Percentiles rank a stretch among this genome's conserved stretches.
Conservation (phyloP, 2,797 vertebrate species). For the Bothrops alternatus region DNA sequence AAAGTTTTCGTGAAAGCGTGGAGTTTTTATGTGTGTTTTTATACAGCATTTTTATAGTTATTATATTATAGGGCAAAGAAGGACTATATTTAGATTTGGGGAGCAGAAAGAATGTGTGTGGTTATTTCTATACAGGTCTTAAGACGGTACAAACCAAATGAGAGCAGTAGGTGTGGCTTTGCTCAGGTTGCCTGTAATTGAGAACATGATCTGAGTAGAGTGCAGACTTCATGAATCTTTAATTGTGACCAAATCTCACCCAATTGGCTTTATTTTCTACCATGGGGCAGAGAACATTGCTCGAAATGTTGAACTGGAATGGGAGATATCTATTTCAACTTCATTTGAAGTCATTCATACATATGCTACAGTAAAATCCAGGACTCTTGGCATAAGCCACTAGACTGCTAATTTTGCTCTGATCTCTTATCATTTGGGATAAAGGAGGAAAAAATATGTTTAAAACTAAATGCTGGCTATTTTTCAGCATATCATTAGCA, state of each 20-base stretch:
- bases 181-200: not conserved
- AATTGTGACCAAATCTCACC: not conserved
- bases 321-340: not conserved
- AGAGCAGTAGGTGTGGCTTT: not conserved
- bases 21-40: not conserved
- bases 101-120: not conserved
- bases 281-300: not conserved
- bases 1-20: not conserved
- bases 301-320: not conserved
- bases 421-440: constrained; percentile 3
- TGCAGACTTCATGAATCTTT: not conserved
- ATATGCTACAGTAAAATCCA: not conserved
- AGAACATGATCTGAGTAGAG: not conserved
- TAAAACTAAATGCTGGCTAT: constrained; percentile 26
- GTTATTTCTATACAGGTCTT: not conserved
- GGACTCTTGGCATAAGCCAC: constrained; percentile 29
- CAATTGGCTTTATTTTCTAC: accelerated
- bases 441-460: constrained; percentile 30
- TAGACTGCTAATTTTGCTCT: not conserved
- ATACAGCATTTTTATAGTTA: not conserved
- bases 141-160: not conserved
- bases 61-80: not conserved
- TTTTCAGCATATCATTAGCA: constrained; percentile 2
- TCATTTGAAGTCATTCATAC: not conserved
- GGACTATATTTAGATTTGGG: not conserved